A percentile compares a stretch with the other conserved stretches of the same genome.
These are phyloP conservation scores for Phyllopteryx taeniolatus DNA, from an alignment of 2,113 vertebrate species.

Conservation along the genomic window DNA sequence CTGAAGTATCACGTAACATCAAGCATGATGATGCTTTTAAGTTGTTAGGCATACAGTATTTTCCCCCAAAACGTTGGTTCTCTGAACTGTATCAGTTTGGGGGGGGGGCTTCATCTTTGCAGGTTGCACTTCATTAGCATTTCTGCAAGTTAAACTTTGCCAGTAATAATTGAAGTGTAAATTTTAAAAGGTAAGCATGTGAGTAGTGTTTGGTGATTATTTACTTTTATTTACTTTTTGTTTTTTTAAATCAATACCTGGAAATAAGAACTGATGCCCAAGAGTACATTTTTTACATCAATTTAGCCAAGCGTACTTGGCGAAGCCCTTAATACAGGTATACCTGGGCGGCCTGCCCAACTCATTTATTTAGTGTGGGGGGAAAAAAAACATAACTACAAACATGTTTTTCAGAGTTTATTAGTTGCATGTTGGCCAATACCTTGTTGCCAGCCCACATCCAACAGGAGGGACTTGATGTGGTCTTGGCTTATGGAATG, in stretches of 20 bases:
- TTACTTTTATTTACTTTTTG: background rate
- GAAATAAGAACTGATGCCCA: background rate
- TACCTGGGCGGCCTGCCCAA: background rate
- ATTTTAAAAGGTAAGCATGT: background rate
- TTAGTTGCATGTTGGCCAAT: slow-evolving; percentile 30
- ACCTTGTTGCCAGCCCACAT: slow-evolving; percentile 19
- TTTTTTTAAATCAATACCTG: background rate
- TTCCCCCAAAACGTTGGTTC: background rate
- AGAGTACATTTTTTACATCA: background rate
- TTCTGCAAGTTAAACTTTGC: background rate
- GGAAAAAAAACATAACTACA: background rate
- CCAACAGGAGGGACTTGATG: slow-evolving; percentile 16
- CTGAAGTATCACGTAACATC: no score
- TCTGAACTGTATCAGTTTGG: background rate
- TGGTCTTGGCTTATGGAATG: slow-evolving; percentile 36
- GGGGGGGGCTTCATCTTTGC: background rate
- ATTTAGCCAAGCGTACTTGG: slow-evolving; percentile 2
- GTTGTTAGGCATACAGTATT: background rate
- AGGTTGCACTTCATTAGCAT: background rate
- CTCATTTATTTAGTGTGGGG: background rate
- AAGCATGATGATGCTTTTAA: no score
- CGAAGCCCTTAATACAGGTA: background rate
- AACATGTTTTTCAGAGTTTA: background rate
- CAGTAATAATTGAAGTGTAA: background rate
- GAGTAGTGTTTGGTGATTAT: background rate